phyloP scores from a whole-genome alignment of 2,888 invertebrate genomes.

The Parnassius smintheus region DNA sequence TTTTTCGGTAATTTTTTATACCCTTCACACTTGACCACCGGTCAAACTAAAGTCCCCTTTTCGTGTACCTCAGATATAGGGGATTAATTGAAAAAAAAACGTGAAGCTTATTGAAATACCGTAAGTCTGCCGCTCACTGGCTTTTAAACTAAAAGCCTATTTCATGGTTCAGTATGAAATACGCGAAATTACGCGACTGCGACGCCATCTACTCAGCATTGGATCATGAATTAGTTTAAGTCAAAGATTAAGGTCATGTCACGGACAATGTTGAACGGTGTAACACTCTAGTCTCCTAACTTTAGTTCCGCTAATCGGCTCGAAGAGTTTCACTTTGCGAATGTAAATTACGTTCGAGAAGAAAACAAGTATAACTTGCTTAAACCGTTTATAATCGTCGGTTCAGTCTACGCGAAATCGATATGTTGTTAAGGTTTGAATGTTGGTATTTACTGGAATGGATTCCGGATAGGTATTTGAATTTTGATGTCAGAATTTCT shows the following conservation, averaged over 20 bases:
- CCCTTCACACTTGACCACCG: too few species aligned
- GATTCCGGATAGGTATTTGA: too few species aligned
- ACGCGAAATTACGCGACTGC: neutral
- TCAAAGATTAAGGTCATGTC: constrained; percentile 22
- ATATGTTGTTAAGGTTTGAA: neutral
- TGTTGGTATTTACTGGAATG: neutral
- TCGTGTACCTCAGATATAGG: too few species aligned
- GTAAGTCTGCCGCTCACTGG: too few species aligned
- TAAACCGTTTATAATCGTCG: constrained; percentile 15
- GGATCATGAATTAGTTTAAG: constrained; percentile 4
- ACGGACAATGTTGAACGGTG: constrained; percentile 12
- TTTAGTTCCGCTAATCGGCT: constrained; percentile 21
- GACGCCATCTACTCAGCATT: constrained; percentile 6
- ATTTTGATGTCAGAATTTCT: too few species aligned
- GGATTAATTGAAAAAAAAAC: too few species aligned
- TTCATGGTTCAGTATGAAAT: too few species aligned
- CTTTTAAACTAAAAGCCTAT: too few species aligned
- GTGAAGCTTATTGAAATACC: too few species aligned
- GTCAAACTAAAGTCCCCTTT: too few species aligned
- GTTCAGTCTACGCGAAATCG: constrained; percentile 13
- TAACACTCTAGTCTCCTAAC: constrained; percentile 9
- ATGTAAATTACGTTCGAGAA: constrained; percentile 11
- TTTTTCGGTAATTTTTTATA: too few species aligned
- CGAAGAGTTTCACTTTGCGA: constrained; percentile 22
- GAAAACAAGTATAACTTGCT: constrained; percentile 24